These are phyloP conservation scores for Saguinus imperator DNA, from an alignment of 2,113 vertebrate genomes.

Conservation along the genomic window DNA sequence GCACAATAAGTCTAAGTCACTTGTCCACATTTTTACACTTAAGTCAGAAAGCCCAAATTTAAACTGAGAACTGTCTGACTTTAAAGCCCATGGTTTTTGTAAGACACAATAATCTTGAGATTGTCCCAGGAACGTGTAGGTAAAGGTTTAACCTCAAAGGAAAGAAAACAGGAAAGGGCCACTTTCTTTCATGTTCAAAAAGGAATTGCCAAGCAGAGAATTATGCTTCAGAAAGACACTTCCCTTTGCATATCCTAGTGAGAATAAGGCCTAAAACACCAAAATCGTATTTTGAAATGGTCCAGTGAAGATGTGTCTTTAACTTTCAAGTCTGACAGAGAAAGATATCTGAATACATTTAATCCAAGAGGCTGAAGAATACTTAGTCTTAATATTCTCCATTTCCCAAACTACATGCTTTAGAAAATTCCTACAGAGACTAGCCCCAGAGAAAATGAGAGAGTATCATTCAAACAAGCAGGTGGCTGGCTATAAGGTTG, in stretches of 20 bases:
- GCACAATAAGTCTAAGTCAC: not conserved
- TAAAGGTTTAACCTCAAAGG: not conserved
- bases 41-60: not conserved
- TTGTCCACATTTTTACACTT: not conserved
- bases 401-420: not conserved
- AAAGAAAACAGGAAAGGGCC: not conserved
- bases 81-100: not conserved
- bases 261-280: not conserved
- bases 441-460: constrained; percentile 35
- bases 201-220: not conserved
- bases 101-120: not conserved
- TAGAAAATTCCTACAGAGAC: not conserved
- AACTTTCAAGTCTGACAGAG: constrained; percentile 20
- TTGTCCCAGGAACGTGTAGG: not conserved
- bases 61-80: not conserved
- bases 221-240: not conserved
- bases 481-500: not conserved
- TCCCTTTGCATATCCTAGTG: not conserved
- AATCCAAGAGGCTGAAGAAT: not conserved
- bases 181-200: not conserved
- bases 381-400: not conserved
- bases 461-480: not conserved
- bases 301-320: not conserved
- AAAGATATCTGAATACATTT: not conserved
- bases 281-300: not conserved